Percentiles rank a stretch among this genome's conserved stretches.
Conservation (phyloP, 1,140 invertebrate species). For the Tribolium madens region DNA sequence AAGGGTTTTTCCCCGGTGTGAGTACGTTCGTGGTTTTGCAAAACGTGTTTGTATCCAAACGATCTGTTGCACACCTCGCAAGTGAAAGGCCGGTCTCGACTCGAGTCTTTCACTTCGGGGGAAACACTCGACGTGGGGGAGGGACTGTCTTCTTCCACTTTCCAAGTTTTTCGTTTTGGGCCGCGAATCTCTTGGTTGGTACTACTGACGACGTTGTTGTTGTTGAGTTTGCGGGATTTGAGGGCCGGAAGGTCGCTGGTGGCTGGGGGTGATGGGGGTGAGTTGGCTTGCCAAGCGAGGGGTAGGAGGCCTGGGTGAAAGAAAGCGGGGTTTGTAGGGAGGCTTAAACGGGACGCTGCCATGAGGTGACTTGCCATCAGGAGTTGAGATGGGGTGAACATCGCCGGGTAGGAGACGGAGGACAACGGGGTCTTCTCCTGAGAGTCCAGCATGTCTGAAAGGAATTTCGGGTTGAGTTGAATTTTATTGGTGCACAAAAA, state of each 20-base stretch:
- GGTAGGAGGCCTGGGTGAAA: slow-evolving; percentile 69
- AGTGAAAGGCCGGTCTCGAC: slow-evolving; percentile 85
- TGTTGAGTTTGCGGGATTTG: slow-evolving; percentile 64
- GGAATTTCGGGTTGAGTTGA: neutral
- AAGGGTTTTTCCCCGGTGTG: slow-evolving; percentile 98
- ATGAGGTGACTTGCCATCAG: slow-evolving; percentile 70
- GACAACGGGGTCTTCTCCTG: slow-evolving; percentile 57
- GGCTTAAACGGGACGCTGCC: slow-evolving; percentile 66
- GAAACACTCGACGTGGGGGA: slow-evolving; percentile 69
- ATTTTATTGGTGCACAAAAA: too few species aligned
- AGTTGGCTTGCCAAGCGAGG: slow-evolving; percentile 60
- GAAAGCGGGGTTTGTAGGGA: slow-evolving; percentile 67
- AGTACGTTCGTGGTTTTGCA: slow-evolving; percentile 96
- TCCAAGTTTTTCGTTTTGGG: slow-evolving; percentile 59
- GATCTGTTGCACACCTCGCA: slow-evolving; percentile 86
- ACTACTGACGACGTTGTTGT: slow-evolving; percentile 67
- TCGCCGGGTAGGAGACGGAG: slow-evolving; percentile 62
- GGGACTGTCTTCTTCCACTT: slow-evolving; percentile 63
- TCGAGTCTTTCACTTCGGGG: slow-evolving; percentile 68
- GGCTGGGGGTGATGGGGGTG: slow-evolving; percentile 63
- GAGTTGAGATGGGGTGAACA: slow-evolving; percentile 68
- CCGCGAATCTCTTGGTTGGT: slow-evolving; percentile 67
- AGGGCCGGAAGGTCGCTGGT: slow-evolving; percentile 59
- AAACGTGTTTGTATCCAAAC: slow-evolving; percentile 94
- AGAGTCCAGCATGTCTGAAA: slow-evolving; percentile 58